Percentiles rank a stretch among this genome's conserved stretches.
phyloP scores from a whole-genome alignment of 2,888 invertebrate species.

The Allygus modestus region DNA sequence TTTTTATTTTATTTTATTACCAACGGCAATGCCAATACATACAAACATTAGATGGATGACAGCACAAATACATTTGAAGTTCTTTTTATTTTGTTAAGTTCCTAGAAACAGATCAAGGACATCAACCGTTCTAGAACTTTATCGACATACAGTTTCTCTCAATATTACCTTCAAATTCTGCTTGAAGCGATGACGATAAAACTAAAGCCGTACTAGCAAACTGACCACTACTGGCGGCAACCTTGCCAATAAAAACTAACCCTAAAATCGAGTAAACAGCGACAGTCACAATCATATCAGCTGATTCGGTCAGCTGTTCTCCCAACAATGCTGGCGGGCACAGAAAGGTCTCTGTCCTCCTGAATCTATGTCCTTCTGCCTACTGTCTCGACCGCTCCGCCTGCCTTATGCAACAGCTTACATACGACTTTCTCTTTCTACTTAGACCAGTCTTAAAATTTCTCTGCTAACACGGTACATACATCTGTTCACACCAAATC shows the following conservation, averaged over 20 bases:
- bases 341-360: slow-evolving; percentile 26
- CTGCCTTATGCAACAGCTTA: slow-evolving; percentile 39
- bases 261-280: neutral
- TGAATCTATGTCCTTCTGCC: neutral
- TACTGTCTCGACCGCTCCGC: neutral
- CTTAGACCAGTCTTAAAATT: slow-evolving; percentile 49
- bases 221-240: neutral
- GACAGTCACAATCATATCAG: slow-evolving; percentile 6
- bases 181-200: neutral
- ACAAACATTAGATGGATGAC: no score
- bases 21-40: no score
- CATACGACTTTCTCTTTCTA: slow-evolving; percentile 55
- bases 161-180: neutral
- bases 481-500: slow-evolving; percentile 1
- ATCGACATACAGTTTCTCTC: no score
- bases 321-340: neutral
- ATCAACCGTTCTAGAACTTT: no score
- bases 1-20: no score
- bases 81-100: no score
- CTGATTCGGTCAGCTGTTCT: slow-evolving; percentile 17
- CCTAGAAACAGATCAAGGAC: no score
- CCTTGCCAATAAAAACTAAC: neutral
- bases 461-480: slow-evolving; percentile 36
- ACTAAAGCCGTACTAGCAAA: neutral
- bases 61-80: no score